Percentiles rank a stretch among this genome's conserved stretches.
These are phyloP conservation scores for Pyralis farinalis DNA, from an alignment of 2,888 invertebrate genomes.

Conservation along the genomic window DNA sequence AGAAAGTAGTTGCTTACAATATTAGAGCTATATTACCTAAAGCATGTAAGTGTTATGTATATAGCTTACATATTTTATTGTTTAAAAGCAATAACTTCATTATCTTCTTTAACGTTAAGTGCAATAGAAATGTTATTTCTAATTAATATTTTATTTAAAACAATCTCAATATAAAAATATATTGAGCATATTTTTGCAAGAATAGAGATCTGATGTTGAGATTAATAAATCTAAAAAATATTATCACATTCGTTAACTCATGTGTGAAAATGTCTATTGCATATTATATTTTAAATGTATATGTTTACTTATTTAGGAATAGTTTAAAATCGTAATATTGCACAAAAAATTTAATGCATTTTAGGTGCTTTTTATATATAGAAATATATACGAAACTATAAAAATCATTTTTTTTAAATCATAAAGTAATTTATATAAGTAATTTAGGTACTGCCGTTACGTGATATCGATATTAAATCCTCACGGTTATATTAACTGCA, in stretches of 20 bases:
- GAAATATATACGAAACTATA: neutral
- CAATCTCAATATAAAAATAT: conserved; percentile 35
- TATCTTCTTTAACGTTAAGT: conserved; percentile 56
- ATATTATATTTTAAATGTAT: conserved; percentile 12
- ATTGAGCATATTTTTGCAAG: conserved; percentile 46
- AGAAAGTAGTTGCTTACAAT: neutral
- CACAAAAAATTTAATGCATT: conserved; percentile 17
- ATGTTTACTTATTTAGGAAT: conserved; percentile 13
- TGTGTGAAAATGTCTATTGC: conserved; percentile 31
- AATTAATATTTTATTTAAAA: conserved; percentile 61
- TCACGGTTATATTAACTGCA: neutral
- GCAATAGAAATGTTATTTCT: conserved; percentile 75
- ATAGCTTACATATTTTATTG: conserved; percentile 44
- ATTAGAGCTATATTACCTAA: conserved; percentile 5
- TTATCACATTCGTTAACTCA: conserved; percentile 40
- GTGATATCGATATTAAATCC: neutral
- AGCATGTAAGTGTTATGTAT: conserved; percentile 37
- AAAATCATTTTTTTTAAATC: neutral
- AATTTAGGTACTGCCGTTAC: neutral
- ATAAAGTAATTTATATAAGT: neutral
- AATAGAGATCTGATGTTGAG: conserved; percentile 77
- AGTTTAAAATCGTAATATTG: conserved; percentile 3
- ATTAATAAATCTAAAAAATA: conserved; percentile 56
- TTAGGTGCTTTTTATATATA: conserved; percentile 19
- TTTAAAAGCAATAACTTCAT: conserved; percentile 62